Conservation (phyloP, 2,797 vertebrate species). For the Chelmon rostratus region DNA sequence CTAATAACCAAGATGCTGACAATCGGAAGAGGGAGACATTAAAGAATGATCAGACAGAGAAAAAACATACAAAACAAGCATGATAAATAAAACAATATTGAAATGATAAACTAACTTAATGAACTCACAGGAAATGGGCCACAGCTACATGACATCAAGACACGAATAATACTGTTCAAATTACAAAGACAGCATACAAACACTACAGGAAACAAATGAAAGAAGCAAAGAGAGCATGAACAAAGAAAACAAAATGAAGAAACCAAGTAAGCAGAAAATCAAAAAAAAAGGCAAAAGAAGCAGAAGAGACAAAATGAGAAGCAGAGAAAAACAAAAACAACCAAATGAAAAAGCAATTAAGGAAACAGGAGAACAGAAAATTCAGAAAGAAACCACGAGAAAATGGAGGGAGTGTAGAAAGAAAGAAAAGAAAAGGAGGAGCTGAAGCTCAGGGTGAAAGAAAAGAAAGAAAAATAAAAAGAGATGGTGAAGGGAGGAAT, state of each 20-base stretch:
- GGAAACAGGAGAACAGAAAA: background rate
- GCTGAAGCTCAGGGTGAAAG: background rate
- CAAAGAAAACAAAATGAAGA: background rate
- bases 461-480: background rate
- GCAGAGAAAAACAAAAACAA: background rate
- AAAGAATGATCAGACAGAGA: background rate
- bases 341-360: background rate
- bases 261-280: background rate
- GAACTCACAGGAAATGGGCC: background rate
- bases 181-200: background rate
- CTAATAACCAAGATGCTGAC: background rate
- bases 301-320: background rate
- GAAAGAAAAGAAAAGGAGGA: no score
- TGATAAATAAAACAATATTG: background rate
- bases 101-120: no score
- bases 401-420: no score
- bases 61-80: background rate
- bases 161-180: background rate
- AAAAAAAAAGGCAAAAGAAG: background rate
- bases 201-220: background rate
- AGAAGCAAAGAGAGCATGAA: background rate
- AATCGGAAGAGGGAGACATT: background rate
- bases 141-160: background rate
- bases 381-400: background rate
- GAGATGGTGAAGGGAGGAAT: background rate